phyloP scores from a whole-genome alignment of 1,140 invertebrate genomes.

The Drosophila neocordata region DNA sequence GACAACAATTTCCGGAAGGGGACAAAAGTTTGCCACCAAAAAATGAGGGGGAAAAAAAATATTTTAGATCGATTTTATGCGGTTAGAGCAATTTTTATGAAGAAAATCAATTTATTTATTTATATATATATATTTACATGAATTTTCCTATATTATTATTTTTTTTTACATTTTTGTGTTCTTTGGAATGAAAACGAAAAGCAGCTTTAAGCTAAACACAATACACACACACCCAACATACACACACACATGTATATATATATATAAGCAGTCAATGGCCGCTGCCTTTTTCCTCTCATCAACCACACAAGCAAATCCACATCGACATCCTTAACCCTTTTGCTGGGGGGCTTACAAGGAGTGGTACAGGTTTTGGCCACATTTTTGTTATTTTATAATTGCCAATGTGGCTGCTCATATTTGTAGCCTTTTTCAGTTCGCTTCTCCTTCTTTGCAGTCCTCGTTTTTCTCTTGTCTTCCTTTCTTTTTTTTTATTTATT shows the following conservation, averaged over 20 bases:
- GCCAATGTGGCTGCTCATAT: slow-evolving; percentile 11
- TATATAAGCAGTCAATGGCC: slow-evolving; percentile 3
- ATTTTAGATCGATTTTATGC: slow-evolving; percentile 1
- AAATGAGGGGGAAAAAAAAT: too few species aligned
- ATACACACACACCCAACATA: background rate
- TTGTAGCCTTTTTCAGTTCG: slow-evolving; percentile 12
- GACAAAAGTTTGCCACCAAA: slow-evolving; percentile 1
- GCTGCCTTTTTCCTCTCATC: background rate
- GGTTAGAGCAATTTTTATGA: background rate
- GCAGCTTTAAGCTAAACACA: slow-evolving; percentile 13
- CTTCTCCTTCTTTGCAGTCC: background rate
- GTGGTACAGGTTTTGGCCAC: slow-evolving; percentile 20
- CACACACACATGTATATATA: background rate
- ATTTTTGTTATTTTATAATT: slow-evolving; percentile 61
- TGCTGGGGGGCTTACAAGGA: background rate
- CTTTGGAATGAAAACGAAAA: slow-evolving; percentile 12
- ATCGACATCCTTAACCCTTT: slow-evolving; percentile 9
- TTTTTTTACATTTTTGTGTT: background rate
- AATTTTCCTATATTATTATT: background rate
- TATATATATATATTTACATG: background rate
- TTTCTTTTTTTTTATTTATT: slow-evolving; percentile 1
- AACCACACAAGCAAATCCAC: slow-evolving; percentile 2
- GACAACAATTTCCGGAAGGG: slow-evolving; percentile 35
- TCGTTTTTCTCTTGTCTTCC: background rate
- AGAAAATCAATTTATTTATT: slow-evolving; percentile 16